These are phyloP conservation scores for Myotis brandtii DNA, from an alignment of 2,113 vertebrate genomes.

Conservation along the genomic window DNA sequence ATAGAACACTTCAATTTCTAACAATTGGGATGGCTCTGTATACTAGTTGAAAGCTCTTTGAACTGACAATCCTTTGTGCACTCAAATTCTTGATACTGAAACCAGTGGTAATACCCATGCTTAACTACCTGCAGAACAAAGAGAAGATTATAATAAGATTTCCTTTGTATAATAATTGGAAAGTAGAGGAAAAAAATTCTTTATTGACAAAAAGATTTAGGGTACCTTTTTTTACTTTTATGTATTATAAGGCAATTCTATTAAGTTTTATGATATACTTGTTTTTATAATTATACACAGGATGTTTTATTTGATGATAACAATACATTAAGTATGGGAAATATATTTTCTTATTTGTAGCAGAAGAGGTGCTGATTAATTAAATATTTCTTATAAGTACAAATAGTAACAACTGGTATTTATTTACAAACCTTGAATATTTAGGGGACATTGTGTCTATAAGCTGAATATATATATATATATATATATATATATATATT, in stretches of 20 bases:
- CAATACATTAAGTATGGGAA: background rate
- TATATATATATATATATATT: background rate
- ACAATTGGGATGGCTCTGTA: background rate
- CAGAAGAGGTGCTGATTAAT: background rate
- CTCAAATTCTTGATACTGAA: constrained; percentile 53
- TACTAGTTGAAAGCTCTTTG: constrained; percentile 58
- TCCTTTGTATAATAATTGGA: constrained; percentile 53
- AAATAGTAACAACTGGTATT: background rate
- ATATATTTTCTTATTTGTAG: background rate
- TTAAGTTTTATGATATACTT: background rate
- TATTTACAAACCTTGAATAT: constrained; percentile 2
- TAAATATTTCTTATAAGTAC: background rate
- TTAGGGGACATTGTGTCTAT: background rate
- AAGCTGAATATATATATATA: background rate
- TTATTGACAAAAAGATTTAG: constrained; percentile 39
- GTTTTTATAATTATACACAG: background rate
- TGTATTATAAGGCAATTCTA: background rate
- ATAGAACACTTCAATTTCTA: constrained; percentile 26
- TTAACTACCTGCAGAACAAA: constrained; percentile 71
- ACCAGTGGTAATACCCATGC: constrained; percentile 60
- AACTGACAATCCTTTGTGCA: constrained; percentile 67
- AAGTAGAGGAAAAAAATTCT: constrained; percentile 47
- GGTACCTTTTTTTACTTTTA: background rate
- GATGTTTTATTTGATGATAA: constrained; percentile 11
- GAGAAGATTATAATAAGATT: constrained; percentile 58